Evolutionary conservation across 2,113 vertebrate species (phyloP), one percentile per base, ranked within the genome.

Genomic region (Vulpes lagopus): DNA sequence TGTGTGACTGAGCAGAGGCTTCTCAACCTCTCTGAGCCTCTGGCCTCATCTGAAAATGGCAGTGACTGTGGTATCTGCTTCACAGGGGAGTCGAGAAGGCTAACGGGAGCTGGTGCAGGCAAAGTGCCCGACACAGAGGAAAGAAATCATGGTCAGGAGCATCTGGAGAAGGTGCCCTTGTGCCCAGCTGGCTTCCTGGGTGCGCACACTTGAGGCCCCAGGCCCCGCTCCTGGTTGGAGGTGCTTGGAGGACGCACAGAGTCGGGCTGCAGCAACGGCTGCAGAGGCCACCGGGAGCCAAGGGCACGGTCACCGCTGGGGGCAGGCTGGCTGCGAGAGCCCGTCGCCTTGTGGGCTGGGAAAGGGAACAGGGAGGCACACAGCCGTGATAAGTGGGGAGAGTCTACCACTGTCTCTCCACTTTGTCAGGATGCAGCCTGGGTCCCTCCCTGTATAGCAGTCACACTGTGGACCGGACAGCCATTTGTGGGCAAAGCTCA

Each of bases 41-140:
- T 8, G 1, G 17, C 60, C 22, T 62, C 20, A 0, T 49, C 57
- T 22, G 55, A n/a, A 71, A 81, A 60, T 1, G 14, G 57, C 1
- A 8, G 38, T 22, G 1, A 9, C 4, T 0, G 10, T 23, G 65
- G 32, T 6, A 0, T 3, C 51, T n/a, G 79, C 53, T 49, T 32
- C 9, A 1, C 6, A 7, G 81, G 83, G 82, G 53, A 1, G 22
- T 67, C 19, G 19, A 32, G 30, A 49, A 35, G 81, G 8, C 43
- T 0, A 1, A 32, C 1, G 67, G 4, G 69, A 57, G 73, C 11
- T 0, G 1, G 17, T 2, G 17, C 38, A 9, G 60, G 27, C 16
- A 5, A 5, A 69, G 55, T 0, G 64, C 30, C 73, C 4, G 30
- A 30, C 0, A 0, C 0, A 0, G 2, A 5, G 55, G 59, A 19